A percentile compares a stretch with the other conserved stretches of the same genome.
Evolutionary conservation across 2,113 vertebrate species (phyloP).

Genomic region (Perognathus longimembris): DNA sequence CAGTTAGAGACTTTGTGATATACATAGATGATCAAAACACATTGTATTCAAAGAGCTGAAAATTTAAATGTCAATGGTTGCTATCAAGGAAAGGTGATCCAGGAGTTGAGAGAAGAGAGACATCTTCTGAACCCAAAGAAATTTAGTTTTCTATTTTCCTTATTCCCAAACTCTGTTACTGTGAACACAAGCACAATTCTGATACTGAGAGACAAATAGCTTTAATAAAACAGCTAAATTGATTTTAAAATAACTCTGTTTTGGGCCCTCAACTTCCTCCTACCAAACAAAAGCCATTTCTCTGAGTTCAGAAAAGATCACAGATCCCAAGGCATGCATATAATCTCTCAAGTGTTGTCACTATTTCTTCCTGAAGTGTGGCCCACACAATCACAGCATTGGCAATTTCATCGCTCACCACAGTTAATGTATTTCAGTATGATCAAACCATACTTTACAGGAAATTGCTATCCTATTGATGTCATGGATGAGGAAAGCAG

Average conservation of each 20-base stretch:
- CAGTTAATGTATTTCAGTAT: constrained; percentile 76
- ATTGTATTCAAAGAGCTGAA: not conserved
- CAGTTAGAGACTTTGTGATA: constrained; percentile 23
- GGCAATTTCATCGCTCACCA: constrained; percentile 50
- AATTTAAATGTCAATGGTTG: constrained; percentile 4
- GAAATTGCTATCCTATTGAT: constrained; percentile 75
- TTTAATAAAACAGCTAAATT: not conserved
- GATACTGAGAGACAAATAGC: not conserved
- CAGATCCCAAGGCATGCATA: not conserved
- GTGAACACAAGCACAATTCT: not conserved
- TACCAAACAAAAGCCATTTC: constrained; percentile 49
- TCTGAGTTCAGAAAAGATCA: constrained; percentile 49
- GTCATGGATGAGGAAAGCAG: constrained; percentile 76
- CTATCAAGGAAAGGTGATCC: not conserved
- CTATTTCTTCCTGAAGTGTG: constrained; percentile 40
- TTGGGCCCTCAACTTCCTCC: constrained; percentile 4
- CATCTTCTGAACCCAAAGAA: constrained; percentile 37
- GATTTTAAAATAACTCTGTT: constrained; percentile 36
- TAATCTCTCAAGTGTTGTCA: constrained; percentile 53
- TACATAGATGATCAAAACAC: not conserved
- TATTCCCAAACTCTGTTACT: not conserved
- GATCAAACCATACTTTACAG: constrained; percentile 74
- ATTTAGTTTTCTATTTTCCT: not conserved
- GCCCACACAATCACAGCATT: constrained; percentile 18
- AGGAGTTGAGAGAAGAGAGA: not conserved